Evolutionary conservation across 2,797 vertebrate species (phyloP).

Genomic region (Eulemur coronatus): DNA sequence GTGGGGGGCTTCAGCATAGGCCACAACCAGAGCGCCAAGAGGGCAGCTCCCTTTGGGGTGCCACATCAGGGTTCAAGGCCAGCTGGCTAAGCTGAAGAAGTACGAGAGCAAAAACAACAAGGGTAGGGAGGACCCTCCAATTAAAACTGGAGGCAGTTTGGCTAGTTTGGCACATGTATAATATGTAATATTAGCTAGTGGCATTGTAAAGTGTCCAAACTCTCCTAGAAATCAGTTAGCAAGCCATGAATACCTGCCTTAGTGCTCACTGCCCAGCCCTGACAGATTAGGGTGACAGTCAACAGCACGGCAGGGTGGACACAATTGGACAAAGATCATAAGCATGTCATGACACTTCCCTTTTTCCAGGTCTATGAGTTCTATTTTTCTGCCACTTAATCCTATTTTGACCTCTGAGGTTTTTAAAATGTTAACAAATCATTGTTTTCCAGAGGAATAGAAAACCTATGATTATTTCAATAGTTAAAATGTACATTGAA

Average conservation of each 20-base stretch:
- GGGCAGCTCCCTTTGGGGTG: neutral
- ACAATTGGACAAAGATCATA: neutral
- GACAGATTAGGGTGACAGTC: accelerated
- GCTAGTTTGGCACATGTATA: neutral
- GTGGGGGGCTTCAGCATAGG: neutral
- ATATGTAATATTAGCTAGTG: neutral
- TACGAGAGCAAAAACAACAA: neutral
- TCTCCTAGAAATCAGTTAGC: neutral
- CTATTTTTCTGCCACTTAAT: neutral
- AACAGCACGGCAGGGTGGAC: neutral
- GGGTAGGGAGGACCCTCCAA: neutral
- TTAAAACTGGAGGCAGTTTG: neutral
- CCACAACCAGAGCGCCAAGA: accelerated
- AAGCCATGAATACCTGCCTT: neutral
- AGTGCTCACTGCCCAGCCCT: neutral
- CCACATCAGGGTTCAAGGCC: neutral
- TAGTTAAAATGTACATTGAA: neutral
- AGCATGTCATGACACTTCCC: neutral
- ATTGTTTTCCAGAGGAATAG: neutral
- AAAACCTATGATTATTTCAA: neutral
- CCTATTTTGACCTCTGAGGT: neutral
- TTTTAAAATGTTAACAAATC: neutral
- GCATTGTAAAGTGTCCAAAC: neutral
- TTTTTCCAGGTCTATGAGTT: neutral
- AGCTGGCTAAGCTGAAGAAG: neutral